A percentile compares a stretch with the other conserved stretches of the same genome.
Conservation (phyloP, 2,888 invertebrate species). For the Epinotia nisella region DNA sequence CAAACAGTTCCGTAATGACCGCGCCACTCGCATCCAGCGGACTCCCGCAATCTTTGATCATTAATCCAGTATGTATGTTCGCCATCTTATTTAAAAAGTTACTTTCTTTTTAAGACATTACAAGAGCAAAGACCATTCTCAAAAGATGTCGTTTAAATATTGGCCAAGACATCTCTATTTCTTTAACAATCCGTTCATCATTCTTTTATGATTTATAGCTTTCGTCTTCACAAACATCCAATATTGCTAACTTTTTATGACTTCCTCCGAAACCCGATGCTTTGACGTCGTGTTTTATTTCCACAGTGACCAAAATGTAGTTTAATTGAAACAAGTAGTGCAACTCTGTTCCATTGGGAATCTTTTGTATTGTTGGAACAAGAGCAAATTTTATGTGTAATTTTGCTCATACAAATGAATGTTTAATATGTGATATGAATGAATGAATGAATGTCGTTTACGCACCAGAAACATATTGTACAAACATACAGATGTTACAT, state of each 20-base stretch:
- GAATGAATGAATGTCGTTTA: too few relatives aligned
- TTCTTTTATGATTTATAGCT: slow-evolving; percentile 31
- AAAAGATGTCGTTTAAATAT: not conserved
- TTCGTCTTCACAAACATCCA: slow-evolving; percentile 33
- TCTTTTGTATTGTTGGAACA: not conserved
- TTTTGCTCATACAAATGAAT: not conserved
- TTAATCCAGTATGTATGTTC: too few relatives aligned
- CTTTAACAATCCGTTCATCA: not conserved
- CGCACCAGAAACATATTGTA: too few relatives aligned
- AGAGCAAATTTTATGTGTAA: not conserved
- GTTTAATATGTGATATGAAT: too few relatives aligned
- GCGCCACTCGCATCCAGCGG: too few relatives aligned
- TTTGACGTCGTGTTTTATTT: slow-evolving; percentile 21
- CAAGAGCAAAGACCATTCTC: too few relatives aligned
- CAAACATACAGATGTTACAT: too few relatives aligned
- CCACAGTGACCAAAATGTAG: slow-evolving; percentile 17
- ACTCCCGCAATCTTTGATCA: too few relatives aligned
- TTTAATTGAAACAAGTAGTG: not conserved
- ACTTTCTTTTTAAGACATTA: too few relatives aligned
- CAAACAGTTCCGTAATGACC: too few relatives aligned
- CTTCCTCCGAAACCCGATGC: slow-evolving; percentile 23
- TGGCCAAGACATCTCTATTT: not conserved
- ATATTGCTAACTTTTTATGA: slow-evolving; percentile 41
- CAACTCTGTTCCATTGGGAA: not conserved
- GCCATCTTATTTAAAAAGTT: too few relatives aligned